These are phyloP conservation scores for Podilymbus podiceps DNA, from an alignment of 2,113 vertebrate genomes.

Conservation along the genomic window DNA sequence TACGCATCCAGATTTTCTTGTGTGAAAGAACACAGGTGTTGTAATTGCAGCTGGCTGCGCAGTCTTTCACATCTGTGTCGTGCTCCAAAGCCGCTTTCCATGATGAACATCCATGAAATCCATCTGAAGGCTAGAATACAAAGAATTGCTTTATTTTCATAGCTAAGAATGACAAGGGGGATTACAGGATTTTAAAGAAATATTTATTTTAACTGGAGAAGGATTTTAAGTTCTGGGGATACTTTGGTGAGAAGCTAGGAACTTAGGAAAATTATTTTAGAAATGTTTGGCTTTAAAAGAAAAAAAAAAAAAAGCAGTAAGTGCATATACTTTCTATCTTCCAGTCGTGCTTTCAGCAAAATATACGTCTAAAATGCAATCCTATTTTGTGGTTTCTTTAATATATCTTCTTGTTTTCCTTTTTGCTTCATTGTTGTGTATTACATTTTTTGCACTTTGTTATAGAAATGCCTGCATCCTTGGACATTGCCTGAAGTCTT, in stretches of 20 bases:
- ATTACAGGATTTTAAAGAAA: slow-evolving; percentile 24
- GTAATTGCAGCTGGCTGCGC: slow-evolving; percentile 53
- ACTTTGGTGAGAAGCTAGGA: background rate
- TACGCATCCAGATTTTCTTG: slow-evolving; percentile 51
- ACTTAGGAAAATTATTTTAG: background rate
- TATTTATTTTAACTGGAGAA: slow-evolving; percentile 29
- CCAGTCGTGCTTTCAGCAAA: background rate
- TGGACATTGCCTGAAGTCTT: background rate
- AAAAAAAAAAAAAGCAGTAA: background rate
- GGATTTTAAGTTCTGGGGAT: background rate
- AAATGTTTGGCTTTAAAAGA: background rate
- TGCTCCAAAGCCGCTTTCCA: slow-evolving; percentile 12
- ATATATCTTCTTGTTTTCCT: background rate
- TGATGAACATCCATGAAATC: slow-evolving; percentile 56
- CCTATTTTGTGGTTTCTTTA: background rate
- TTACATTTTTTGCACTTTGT: background rate
- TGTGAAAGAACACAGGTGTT: slow-evolving; percentile 66
- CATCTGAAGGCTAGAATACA: slow-evolving; percentile 40
- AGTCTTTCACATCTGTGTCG: slow-evolving; percentile 36
- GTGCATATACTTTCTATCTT: background rate
- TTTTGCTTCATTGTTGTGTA: background rate
- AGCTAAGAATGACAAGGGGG: slow-evolving; percentile 13
- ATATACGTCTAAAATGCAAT: background rate
- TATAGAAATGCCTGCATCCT: background rate
- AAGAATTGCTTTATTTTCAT: slow-evolving; percentile 43